phyloP scores from a whole-genome alignment of 2,113 vertebrate genomes.

The Notarius quadriscutis region DNA sequence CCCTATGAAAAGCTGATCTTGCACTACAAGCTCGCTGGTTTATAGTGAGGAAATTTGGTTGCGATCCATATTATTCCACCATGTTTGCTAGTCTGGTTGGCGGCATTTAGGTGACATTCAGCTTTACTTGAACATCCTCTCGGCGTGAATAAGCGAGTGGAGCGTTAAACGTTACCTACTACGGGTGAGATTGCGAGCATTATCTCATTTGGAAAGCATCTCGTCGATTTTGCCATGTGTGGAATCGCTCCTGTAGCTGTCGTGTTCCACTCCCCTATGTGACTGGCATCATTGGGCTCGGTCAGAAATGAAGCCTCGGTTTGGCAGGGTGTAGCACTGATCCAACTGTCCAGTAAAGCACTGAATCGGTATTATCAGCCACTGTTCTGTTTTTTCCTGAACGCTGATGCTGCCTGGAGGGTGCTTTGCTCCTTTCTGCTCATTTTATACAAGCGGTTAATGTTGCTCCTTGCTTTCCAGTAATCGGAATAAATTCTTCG shows the following conservation, averaged over 20 bases:
- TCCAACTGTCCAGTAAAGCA: not conserved
- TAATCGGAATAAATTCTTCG: not conserved
- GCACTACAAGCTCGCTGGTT: too few relatives aligned
- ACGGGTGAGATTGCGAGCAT: too few relatives aligned
- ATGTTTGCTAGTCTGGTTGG: not conserved
- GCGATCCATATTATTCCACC: not conserved
- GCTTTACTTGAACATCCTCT: too few relatives aligned
- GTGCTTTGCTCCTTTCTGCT: not conserved
- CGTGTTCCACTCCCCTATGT: not conserved
- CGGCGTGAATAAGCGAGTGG: not conserved
- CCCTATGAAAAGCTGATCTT: not conserved
- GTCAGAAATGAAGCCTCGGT: not conserved
- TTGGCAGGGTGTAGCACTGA: not conserved
- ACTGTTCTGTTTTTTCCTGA: not conserved
- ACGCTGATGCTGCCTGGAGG: not conserved
- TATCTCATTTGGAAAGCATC: not conserved
- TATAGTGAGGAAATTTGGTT: not conserved
- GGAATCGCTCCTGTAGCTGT: not conserved
- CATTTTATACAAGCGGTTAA: not conserved
- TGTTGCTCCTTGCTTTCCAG: not conserved
- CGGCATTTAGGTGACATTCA: not conserved
- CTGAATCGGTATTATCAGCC: not conserved
- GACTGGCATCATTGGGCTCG: not conserved
- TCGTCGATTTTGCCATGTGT: not conserved
- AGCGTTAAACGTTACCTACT: not conserved